Conservation (phyloP, 2,113 vertebrate species). For the Halcyon malimbica region DNA sequence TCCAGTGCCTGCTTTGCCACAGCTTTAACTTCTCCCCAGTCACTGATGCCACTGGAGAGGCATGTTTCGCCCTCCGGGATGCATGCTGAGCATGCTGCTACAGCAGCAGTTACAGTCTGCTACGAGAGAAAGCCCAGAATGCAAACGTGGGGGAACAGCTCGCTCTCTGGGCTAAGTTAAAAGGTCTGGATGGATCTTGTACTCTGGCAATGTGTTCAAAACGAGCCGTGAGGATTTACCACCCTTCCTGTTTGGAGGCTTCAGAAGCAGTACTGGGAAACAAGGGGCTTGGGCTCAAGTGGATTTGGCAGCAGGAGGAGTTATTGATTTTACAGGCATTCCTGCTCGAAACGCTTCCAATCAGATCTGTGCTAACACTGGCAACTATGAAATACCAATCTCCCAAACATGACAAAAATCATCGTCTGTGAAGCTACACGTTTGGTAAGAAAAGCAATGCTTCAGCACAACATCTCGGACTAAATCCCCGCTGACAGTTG, state of each 20-base stretch:
- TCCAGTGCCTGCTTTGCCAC: constrained; percentile 15
- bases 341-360: constrained; percentile 4
- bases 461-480: not conserved
- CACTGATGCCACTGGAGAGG: not conserved
- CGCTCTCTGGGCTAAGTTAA: not conserved
- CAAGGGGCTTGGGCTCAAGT: not conserved
- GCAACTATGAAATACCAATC: not conserved
- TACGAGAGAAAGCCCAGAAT: not conserved
- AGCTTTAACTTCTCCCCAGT: not conserved
- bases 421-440: not conserved
- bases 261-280: not conserved
- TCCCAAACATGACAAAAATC: not conserved
- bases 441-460: not conserved
- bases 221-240: not conserved
- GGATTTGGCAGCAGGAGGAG: not conserved
- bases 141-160: not conserved
- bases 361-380: not conserved
- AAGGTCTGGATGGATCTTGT: not conserved
- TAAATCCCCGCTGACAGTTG: constrained; percentile 45
- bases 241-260: not conserved
- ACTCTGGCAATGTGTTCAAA: not conserved
- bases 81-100: not conserved
- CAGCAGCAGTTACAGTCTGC: not conserved
- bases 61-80: not conserved
- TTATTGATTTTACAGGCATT: not conserved